Evolutionary conservation across 2,797 vertebrate genomes (phyloP).

Genomic region (Perdix hodgsoniae): DNA sequence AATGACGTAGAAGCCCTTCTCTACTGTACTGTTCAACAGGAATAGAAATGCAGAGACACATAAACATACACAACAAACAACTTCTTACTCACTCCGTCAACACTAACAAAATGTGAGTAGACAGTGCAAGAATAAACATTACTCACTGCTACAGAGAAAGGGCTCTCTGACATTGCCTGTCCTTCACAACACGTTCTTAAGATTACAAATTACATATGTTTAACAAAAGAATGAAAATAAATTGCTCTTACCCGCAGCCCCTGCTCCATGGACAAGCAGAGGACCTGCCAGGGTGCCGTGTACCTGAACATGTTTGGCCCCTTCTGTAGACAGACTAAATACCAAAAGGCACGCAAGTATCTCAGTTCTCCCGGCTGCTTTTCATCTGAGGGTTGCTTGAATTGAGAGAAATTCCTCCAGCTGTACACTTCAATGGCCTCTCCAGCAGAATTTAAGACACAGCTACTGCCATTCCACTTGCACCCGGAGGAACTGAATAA

Average conservation of each 20-base stretch:
- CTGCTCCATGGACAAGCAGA: constrained; percentile 82
- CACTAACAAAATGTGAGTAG: background rate
- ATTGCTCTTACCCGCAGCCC: constrained; percentile 77
- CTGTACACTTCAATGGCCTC: background rate
- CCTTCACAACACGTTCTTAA: background rate
- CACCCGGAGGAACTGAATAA: constrained; percentile 53
- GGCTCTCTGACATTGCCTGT: background rate
- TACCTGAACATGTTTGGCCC: constrained; percentile 82
- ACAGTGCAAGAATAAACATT: background rate
- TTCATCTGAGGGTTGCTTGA: constrained; percentile 45
- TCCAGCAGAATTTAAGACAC: constrained; percentile 2
- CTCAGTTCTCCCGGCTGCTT: constrained; percentile 1
- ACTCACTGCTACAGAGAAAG: background rate
- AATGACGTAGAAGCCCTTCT: background rate
- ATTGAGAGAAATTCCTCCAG: constrained; percentile 26
- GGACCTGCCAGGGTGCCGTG: constrained; percentile 82
- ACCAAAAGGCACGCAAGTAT: constrained; percentile 56
- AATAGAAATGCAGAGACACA: background rate
- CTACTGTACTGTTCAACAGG: background rate
- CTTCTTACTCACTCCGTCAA: background rate
- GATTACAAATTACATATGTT: background rate
- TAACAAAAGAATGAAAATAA: constrained; percentile 20
- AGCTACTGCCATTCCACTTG: constrained; percentile 37
- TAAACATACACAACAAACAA: background rate
- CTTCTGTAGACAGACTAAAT: constrained; percentile 38